Evolutionary conservation across 2,113 vertebrate species (phyloP), one percentile per base, ranked within the genome.

Genomic region (Callipepla squamata): DNA sequence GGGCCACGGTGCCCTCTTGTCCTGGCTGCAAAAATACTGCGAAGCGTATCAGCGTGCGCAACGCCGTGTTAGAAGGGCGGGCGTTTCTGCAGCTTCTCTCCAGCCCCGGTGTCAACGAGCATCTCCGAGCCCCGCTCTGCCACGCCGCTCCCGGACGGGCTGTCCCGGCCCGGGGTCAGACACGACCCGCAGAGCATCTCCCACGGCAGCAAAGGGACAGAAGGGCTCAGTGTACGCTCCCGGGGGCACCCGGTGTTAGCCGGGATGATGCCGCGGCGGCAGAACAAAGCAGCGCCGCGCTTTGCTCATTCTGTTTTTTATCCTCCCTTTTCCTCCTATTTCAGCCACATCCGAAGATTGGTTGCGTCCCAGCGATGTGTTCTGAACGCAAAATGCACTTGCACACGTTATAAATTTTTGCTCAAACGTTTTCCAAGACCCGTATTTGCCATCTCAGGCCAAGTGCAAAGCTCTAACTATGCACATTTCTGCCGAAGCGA

Each of bases 261-360:
- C 3, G 8, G 68, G 75, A 68, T 65, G 53, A 40, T 48, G 91
- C 68, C 85, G 89, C 50, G 73, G 51, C 26, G 82, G 63, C 93
- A 94, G 91, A 94, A 96, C 94, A 95, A 93, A 96, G 92, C 87
- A 89, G 57, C 84, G 55, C 79, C 70, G 0, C 3, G 28, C 87
- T 92, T n/a, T n/a, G n/a, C n/a, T 20, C 32, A 2, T 47, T 53
- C 16, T 40, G 15, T 1, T 79, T 95, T 85, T 38, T 26, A 5
- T 55, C 72, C 48, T 13, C 23, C 28, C 26, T 53, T 53, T 93
- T 87, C 77, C 72, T 68, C 34, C 47, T 47, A 67, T 90, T 94
- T 80, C 44, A 61, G 75, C 79, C 11, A 0, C 75, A 80, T 91
- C 59, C 2, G 2, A 80, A 89, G 59, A 67, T 51, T 40, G 85